Percentiles rank a stretch among this genome's conserved stretches.
Conservation (phyloP, 2,888 invertebrate species). For the Andricus quercusramuli region DNA sequence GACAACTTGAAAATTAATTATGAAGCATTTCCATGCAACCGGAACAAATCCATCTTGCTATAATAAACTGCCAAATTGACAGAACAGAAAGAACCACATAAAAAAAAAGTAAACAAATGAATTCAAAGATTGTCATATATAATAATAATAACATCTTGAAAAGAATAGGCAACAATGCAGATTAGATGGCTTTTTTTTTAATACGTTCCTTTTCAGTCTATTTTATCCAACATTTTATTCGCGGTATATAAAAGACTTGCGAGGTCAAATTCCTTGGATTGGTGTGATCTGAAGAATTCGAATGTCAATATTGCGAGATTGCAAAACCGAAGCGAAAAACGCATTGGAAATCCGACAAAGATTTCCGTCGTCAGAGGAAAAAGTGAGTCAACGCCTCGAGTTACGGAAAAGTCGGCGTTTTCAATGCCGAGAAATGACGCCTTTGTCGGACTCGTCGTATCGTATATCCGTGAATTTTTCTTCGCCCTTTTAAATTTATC, state of each 20-base stretch:
- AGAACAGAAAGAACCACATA: too few species aligned
- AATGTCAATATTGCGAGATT: slow-evolving; percentile 3
- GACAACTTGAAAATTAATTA: too few species aligned
- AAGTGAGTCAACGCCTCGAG: background rate
- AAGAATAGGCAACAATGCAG: background rate
- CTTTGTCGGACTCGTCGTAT: slow-evolving; percentile 50
- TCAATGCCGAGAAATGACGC: slow-evolving; percentile 55
- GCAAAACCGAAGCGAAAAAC: slow-evolving; percentile 1
- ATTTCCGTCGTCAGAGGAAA: slow-evolving; percentile 8
- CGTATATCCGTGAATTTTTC: slow-evolving; percentile 37
- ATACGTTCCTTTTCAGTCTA: background rate
- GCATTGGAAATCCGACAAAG: slow-evolving; percentile 1
- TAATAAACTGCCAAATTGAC: too few species aligned
- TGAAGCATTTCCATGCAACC: too few species aligned
- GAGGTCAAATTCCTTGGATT: background rate
- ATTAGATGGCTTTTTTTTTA: background rate
- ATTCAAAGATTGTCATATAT: too few species aligned
- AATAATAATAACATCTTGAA: background rate
- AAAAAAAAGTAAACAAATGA: too few species aligned
- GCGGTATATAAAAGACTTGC: background rate
- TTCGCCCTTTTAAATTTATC: background rate
- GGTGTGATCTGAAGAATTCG: background rate
- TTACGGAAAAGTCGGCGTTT: slow-evolving; percentile 52
- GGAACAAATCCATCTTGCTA: too few species aligned
- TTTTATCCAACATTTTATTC: background rate